Evolutionary conservation across 2,797 vertebrate genomes (phyloP), one percentile per base, ranked within the genome.

Genomic region (Oceanodroma leucorhoa): DNA sequence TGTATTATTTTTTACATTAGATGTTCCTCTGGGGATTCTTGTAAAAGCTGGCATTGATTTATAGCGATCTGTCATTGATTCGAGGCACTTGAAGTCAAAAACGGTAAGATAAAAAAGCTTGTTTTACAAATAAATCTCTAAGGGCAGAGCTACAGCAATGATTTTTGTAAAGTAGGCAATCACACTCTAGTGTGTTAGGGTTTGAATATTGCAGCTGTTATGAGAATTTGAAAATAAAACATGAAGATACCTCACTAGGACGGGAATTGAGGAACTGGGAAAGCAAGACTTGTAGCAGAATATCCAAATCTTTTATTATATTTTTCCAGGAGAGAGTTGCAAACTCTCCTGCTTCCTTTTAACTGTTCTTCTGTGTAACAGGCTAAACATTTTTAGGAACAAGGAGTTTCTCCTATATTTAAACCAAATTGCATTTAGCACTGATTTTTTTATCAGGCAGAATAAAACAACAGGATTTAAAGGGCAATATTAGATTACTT

Each of bases 31-130:
- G 7, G 61, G 38, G 81, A 90, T 71, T 67, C 54, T 72, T 76
- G 61, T 50, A 87, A 64, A 93, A 92, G 83, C 83, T 91, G 36
- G 38, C 50, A 64, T 85, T 95, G 88, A 88, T 95, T 89, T 95
- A 75, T 80, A 75, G 61, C 75, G 84, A n/a, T 85, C 86, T 87
- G 41, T 71, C 83, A 89, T 55, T 66, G 72, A 76, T 72, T 90
- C 4, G 2, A 92, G 61, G 62, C 78, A 65, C 69, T 55, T 58
- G 83, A 94, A 94, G 89, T 92, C 94, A 95, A 76, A 95, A 90
- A 72, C 21, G 61, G 87, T 57, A 87, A 89, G 85, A 83, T 50
- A 67, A 77, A 95, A 84, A 85, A 78, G 40, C 61, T 51, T 94
- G 38, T 38, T 92, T 94, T 54, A 71, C 83, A 91, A 90, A 93